Percentiles rank a stretch among this genome's conserved stretches.
Evolutionary conservation across 2,888 invertebrate species (phyloP).

Genomic region (Daptonema setosum): DNA sequence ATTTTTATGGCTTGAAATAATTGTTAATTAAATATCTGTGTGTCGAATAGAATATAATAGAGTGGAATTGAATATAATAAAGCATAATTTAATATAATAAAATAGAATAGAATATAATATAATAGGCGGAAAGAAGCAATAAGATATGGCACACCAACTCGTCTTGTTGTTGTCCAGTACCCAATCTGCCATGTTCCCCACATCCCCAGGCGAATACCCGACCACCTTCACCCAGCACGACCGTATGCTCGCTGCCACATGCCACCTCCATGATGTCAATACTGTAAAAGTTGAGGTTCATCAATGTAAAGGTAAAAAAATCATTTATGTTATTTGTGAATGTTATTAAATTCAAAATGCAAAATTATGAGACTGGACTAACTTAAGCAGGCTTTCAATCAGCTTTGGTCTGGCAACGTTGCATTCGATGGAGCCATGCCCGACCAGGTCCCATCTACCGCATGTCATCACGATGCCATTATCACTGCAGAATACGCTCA

Average conservation of each 20-base stretch:
- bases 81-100: neutral
- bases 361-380: slow-evolving; percentile 3
- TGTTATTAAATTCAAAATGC: neutral
- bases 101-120: neutral
- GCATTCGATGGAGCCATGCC: slow-evolving; percentile 44
- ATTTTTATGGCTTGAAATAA: neutral
- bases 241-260: slow-evolving; percentile 43
- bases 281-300: slow-evolving; percentile 26
- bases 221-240: slow-evolving; percentile 41
- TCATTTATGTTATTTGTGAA: neutral
- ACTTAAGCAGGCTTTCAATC: slow-evolving; percentile 34
- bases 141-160: slow-evolving; percentile 24
- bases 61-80: too few species aligned
- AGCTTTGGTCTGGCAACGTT: slow-evolving; percentile 39
- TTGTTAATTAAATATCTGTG: too few species aligned
- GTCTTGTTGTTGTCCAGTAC: slow-evolving; percentile 36
- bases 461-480: slow-evolving; percentile 47
- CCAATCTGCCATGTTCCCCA: slow-evolving; percentile 39
- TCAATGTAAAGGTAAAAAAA: slow-evolving; percentile 1
- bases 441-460: slow-evolving; percentile 42
- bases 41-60: too few species aligned
- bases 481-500: slow-evolving; percentile 45
- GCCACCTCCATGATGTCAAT: slow-evolving; percentile 40
- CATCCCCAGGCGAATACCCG: slow-evolving; percentile 46
- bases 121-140: slow-evolving; percentile 8